These are phyloP conservation scores for Bergia sp. DNA, from an alignment of 92 coral and sea anemone genomes.

Conservation along the genomic window DNA sequence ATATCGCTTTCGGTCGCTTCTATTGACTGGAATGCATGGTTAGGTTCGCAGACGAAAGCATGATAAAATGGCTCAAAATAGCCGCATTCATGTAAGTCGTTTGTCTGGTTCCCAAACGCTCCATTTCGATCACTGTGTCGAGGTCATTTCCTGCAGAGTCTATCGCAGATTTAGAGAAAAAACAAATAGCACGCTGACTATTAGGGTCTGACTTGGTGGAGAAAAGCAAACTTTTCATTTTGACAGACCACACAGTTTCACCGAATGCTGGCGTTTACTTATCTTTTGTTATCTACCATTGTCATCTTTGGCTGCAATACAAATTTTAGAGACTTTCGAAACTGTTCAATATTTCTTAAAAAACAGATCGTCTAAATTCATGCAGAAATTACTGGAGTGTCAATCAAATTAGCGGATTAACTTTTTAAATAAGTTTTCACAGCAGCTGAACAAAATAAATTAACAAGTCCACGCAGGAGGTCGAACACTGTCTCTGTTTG, in stretches of 20 bases:
- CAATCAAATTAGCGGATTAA: slow-evolving; percentile 12
- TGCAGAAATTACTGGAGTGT: not conserved
- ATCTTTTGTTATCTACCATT: not conserved
- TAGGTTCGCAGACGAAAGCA: not conserved
- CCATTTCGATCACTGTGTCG: not conserved
- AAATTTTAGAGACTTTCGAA: not conserved
- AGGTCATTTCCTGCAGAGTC: slow-evolving; percentile 11
- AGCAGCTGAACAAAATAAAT: not conserved
- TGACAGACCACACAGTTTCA: not conserved
- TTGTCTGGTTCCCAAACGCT: not conserved
- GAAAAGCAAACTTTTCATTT: not conserved
- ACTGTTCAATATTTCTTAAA: not conserved
- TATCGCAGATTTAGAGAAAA: not conserved
- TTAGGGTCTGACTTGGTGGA: not conserved
- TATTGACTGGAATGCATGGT: not conserved
- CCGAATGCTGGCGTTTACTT: not conserved
- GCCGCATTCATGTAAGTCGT: not conserved
- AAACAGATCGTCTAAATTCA: not conserved
- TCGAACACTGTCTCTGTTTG: slow-evolving; percentile 16
- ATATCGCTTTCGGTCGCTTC: not conserved
- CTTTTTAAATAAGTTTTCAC: not conserved
- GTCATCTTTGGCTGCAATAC: not conserved
- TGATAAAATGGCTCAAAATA: not conserved
- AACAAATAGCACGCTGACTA: not conserved
- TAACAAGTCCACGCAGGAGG: slow-evolving; percentile 30